phyloP scores from a whole-genome alignment of 1,140 invertebrate species.

The Eulimnadia texana region DNA sequence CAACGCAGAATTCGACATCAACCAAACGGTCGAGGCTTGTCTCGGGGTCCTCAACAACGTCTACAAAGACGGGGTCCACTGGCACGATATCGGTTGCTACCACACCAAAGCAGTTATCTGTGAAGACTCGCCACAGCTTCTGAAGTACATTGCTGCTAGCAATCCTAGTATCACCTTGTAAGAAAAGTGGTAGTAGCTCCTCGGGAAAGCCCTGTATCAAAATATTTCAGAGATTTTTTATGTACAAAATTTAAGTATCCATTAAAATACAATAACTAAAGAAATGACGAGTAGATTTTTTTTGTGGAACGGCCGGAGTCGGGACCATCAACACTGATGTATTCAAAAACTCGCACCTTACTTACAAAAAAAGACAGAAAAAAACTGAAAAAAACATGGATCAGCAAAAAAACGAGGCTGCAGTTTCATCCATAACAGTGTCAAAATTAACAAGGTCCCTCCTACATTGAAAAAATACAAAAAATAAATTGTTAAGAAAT shows the following conservation, averaged over 20 bases:
- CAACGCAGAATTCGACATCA: conserved; percentile 82
- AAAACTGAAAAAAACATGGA: background rate
- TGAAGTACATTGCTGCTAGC: conserved; percentile 64
- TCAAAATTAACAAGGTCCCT: background rate
- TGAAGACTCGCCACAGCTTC: conserved; percentile 71
- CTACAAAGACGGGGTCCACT: conserved; percentile 77
- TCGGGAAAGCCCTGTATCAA: background rate
- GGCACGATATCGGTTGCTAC: conserved; percentile 85
- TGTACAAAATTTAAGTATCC: background rate
- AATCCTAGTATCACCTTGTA: conserved; percentile 62
- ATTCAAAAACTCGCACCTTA: background rate
- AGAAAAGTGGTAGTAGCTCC: conserved; percentile 19
- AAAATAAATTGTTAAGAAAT: too few relatives aligned
- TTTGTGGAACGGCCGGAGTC: background rate
- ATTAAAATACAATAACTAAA: too few relatives aligned
- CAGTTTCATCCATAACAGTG: background rate
- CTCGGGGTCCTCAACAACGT: conserved; percentile 70
- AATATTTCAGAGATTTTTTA: background rate
- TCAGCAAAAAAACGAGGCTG: background rate
- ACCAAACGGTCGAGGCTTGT: conserved; percentile 71
- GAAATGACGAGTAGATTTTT: too few relatives aligned
- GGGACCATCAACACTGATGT: background rate
- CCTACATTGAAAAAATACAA: background rate
- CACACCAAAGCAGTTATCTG: conserved; percentile 80
- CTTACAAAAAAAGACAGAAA: background rate